phyloP scores from a whole-genome alignment of 2,113 vertebrate species.

The Balaeniceps rex region DNA sequence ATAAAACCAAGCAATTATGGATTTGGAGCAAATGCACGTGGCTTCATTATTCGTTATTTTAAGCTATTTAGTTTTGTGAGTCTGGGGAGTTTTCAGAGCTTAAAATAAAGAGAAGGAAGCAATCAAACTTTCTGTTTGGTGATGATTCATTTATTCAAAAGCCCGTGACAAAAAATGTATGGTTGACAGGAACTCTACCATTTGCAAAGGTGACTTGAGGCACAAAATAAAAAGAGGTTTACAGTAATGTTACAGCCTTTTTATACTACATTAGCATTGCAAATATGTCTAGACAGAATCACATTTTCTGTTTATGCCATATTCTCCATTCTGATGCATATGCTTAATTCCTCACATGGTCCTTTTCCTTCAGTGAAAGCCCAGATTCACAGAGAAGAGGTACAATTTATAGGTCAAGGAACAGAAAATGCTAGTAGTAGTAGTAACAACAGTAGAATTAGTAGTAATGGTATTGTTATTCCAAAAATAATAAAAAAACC shows the following conservation, averaged over 20 bases:
- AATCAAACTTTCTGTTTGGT: slow-evolving; percentile 11
- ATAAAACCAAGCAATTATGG: not conserved
- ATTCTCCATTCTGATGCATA: not conserved
- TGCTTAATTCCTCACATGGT: not conserved
- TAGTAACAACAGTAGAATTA: not conserved
- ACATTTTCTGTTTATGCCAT: not conserved
- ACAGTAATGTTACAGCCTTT: not conserved
- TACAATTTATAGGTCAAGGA: not conserved
- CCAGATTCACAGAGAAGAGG: not conserved
- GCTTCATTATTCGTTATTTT: slow-evolving; percentile 23
- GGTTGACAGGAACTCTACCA: not conserved
- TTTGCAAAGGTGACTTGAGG: slow-evolving; percentile 27
- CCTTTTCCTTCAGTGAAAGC: not conserved
- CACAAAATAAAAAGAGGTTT: not conserved
- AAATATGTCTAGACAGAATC: not conserved
- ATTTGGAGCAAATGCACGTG: not conserved
- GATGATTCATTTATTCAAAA: slow-evolving; percentile 33
- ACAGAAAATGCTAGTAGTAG: not conserved
- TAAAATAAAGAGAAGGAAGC: slow-evolving; percentile 34
- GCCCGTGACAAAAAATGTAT: not conserved
- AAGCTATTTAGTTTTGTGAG: slow-evolving; percentile 8
- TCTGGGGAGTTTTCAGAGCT: not conserved
- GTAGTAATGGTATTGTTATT: not conserved
- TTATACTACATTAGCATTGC: not conserved
- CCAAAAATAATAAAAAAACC: not conserved